phyloP scores from a whole-genome alignment of 2,797 vertebrate species.

The Enteromius anoplus region DNA sequence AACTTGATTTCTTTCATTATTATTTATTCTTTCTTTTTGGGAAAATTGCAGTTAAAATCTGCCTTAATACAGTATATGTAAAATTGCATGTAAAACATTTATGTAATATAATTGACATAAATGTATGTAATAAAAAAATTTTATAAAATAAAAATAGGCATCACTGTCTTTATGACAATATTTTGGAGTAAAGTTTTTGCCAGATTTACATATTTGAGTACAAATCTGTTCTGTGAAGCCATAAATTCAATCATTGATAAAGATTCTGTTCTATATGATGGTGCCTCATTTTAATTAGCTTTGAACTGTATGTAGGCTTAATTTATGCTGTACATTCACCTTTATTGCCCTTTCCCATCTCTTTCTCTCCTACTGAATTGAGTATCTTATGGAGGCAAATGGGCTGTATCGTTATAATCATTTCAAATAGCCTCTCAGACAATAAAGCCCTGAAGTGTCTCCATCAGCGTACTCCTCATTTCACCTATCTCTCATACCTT shows the following conservation, averaged over 20 bases:
- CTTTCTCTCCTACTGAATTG: conserved; percentile 14
- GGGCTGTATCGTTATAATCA: conserved; percentile 43
- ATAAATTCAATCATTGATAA: background rate
- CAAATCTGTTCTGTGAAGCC: background rate
- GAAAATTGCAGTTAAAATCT: background rate
- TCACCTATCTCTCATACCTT: conserved; percentile 32
- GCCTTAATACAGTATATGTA: background rate
- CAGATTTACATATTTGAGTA: background rate
- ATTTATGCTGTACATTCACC: conserved; percentile 24
- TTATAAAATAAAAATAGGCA: background rate
- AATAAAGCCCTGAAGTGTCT: conserved; percentile 45
- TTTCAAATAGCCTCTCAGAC: conserved; percentile 44
- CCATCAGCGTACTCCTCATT: conserved; percentile 38
- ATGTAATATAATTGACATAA: background rate
- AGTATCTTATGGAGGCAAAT: conserved; percentile 36
- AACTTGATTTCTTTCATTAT: background rate
- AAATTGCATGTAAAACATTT: background rate
- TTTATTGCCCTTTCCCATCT: conserved; percentile 35
- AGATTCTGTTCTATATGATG: background rate
- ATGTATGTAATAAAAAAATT: background rate
- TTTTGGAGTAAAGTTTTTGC: background rate
- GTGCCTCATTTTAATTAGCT: conserved; percentile 6
- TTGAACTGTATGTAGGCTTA: conserved; percentile 1
- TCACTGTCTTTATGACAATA: background rate
- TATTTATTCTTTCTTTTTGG: background rate